phyloP scores from a whole-genome alignment of 2,113 vertebrate genomes.

The Hyperopisus bebe region DNA sequence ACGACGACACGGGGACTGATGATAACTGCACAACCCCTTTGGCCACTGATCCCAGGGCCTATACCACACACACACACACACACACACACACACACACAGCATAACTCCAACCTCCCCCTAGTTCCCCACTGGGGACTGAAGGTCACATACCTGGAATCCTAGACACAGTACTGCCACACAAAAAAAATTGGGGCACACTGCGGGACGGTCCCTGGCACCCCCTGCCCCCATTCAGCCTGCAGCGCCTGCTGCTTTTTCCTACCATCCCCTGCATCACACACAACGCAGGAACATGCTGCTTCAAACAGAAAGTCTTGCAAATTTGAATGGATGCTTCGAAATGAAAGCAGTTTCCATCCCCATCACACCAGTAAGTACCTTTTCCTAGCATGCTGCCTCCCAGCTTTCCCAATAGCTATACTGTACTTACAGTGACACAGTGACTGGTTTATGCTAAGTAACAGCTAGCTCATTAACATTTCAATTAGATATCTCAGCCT shows the following conservation, averaged over 20 bases:
- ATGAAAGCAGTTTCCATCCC: neutral
- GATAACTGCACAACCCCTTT: conserved; percentile 41
- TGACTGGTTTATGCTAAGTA: neutral
- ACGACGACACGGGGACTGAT: conserved; percentile 48
- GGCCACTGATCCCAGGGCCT: neutral
- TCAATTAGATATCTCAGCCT: neutral
- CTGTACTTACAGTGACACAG: neutral
- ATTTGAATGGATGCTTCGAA: neutral
- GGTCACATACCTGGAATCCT: neutral
- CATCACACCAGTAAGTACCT: neutral
- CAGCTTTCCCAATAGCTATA: neutral
- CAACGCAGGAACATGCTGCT: neutral
- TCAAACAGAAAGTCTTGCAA: neutral
- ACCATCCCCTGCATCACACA: neutral
- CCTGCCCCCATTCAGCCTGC: neutral
- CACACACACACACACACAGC: neutral
- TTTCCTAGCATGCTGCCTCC: neutral
- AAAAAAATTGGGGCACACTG: neutral
- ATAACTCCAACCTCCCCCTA: neutral
- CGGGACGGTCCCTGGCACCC: neutral
- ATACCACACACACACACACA: neutral
- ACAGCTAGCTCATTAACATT: neutral
- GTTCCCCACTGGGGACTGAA: neutral
- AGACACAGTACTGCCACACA: neutral
- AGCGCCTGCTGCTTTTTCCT: neutral